These are phyloP conservation scores for Psammodynastes pulverulentus DNA, from an alignment of 2,113 vertebrate species.

Conservation along the genomic window DNA sequence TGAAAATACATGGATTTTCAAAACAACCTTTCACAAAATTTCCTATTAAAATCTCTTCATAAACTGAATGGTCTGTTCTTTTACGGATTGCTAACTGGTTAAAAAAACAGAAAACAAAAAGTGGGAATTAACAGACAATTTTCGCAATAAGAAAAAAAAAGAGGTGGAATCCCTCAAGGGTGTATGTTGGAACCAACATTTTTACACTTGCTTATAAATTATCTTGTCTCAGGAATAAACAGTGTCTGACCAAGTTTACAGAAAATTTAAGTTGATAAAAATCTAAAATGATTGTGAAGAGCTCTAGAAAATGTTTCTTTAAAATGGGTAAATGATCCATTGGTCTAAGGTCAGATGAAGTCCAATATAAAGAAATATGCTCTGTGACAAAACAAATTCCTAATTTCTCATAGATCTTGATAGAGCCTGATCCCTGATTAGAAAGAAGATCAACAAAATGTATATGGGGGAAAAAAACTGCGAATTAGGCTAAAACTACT, in stretches of 20 bases:
- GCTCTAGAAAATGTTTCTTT: background rate
- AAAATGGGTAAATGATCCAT: background rate
- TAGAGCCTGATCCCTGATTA: background rate
- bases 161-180: background rate
- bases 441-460: too few species aligned
- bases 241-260: background rate
- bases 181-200: background rate
- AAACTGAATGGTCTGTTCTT: background rate
- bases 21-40: background rate
- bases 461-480: too few species aligned
- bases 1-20: background rate
- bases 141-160: background rate
- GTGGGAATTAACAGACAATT: background rate
- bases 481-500: too few species aligned
- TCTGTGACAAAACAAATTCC: background rate
- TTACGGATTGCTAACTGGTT: background rate
- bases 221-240: background rate
- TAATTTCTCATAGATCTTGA: background rate
- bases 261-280: background rate
- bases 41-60: background rate
- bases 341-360: background rate
- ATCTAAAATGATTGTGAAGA: background rate
- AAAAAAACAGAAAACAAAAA: background rate
- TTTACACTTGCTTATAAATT: background rate
- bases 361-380: background rate